Evolutionary conservation across 1,140 invertebrate species (phyloP).

Genomic region (Heterodera carotae): DNA sequence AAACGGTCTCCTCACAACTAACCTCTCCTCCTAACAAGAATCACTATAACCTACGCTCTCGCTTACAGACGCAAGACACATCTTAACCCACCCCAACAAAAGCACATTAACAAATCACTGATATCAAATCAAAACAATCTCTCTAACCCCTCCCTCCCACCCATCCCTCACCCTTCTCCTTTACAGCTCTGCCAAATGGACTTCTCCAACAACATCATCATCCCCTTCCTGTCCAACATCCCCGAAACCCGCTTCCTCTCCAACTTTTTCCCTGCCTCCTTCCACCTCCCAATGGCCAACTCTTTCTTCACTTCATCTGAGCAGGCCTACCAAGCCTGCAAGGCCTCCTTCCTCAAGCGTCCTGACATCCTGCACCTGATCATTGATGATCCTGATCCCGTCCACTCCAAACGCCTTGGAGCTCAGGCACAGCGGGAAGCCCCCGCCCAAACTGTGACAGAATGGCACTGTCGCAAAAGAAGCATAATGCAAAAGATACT

Average conservation of each 20-base stretch:
- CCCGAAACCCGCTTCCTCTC: not conserved
- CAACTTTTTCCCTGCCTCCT: not conserved
- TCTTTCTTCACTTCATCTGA: not conserved
- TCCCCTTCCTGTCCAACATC: conserved; percentile 12
- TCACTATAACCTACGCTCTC: not conserved
- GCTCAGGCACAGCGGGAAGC: not conserved
- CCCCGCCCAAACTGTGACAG: not conserved
- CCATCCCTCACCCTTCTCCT: not conserved
- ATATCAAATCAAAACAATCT: no score
- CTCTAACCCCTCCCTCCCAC: not conserved
- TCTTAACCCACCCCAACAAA: not conserved
- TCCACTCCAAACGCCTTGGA: not conserved
- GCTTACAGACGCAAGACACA: not conserved
- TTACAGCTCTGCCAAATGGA: not conserved
- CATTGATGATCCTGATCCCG: no score
- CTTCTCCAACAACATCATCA: not conserved
- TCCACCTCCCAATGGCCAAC: not conserved
- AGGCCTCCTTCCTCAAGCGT: not conserved
- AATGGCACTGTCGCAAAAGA: not conserved
- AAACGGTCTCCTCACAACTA: not conserved
- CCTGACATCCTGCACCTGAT: not conserved
- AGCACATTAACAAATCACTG: no score
- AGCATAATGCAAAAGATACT: not conserved
- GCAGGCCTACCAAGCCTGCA: not conserved
- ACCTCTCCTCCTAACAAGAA: not conserved